Evolutionary conservation across 2,797 vertebrate species (phyloP), one percentile per base, ranked within the genome.

Genomic region (Heliangelus exortis): DNA sequence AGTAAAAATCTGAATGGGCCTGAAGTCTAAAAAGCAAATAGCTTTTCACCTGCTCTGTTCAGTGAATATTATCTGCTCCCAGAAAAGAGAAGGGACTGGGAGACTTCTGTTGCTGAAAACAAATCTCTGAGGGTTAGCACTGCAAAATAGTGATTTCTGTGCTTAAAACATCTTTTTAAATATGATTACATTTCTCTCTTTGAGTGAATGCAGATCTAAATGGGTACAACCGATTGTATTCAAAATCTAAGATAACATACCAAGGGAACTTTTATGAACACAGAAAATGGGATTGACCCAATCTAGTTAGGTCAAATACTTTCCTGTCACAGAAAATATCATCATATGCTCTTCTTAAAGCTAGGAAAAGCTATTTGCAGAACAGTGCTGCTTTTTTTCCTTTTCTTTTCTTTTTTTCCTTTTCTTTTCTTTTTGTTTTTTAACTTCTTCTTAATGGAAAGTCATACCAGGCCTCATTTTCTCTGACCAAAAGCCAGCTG

Each of bases 151-250:
- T 43, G 36, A 83, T 86, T 79, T 53, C 25, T 91, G 10, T 63
- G 68, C 23, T 68, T 77, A 63, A 92, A 93, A 58, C 48, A 62
- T 55, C 87, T 89, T 84, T 93, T 91, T 57, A 87, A 71, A 48
- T 89, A 48, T 6, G 19, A 89, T 89, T 79, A 76, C 28, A 36
- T 15, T 66, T 89, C 47, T 59, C 15, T 67, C 55, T 80, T 57
- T 28, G 5, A 39, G 39, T 45, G 55, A 73, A 58, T 47, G 23
- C 22, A 90, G 45, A 79, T 41, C 48, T 57, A 69, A 92, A 87
- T 69, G 18, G 21, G 28, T 79, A 45, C 48, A 50, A 18, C 15
- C 51, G 41, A 33, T 50, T 66, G 14, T 63, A 80, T 45, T 82
- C 59, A 87, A 85, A 61, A 87, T 71, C 20, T 5, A 74, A 80